Percentiles rank a stretch among this genome's conserved stretches.
These are phyloP conservation scores for Synanthedon andrenaeformis DNA, from an alignment of 2,888 invertebrate species.

Conservation along the genomic window DNA sequence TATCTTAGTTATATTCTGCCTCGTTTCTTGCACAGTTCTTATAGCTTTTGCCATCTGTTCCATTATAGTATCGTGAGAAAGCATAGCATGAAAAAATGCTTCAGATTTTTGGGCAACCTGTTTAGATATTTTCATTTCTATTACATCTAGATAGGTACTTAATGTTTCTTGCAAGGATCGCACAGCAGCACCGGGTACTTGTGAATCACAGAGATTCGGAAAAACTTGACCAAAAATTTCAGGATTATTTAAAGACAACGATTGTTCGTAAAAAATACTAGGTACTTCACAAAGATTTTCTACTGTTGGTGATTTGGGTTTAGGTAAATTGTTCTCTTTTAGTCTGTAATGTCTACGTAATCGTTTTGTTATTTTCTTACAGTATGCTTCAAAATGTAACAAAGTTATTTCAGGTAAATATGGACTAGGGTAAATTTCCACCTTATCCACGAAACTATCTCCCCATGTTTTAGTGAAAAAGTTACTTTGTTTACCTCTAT, in stretches of 20 bases:
- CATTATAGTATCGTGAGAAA: conserved; percentile 97
- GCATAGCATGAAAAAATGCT: conserved; percentile 98
- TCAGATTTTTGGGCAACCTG: conserved; percentile 96
- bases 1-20: conserved; percentile 81
- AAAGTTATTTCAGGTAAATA: conserved; percentile 86
- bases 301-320: conserved; percentile 54
- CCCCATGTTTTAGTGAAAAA: conserved; percentile 99
- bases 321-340: conserved; percentile 48
- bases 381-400: conserved; percentile 88
- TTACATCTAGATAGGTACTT: conserved; percentile 93
- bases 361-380: conserved; percentile 80
- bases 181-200: conserved; percentile 73
- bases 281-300: conserved; percentile 79
- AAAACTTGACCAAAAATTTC: conserved; percentile 89
- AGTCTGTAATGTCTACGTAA: conserved; percentile 74
- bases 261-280: conserved; percentile 84
- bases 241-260: conserved; percentile 82
- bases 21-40: conserved; percentile 78
- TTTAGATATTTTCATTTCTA: conserved; percentile 92
- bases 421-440: conserved; percentile 80
- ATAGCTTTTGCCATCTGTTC: conserved; percentile 91
- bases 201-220: conserved; percentile 72
- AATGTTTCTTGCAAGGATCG: conserved; percentile 88
- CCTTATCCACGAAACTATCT: conserved; percentile 89
- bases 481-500: conserved; percentile 88